Evolutionary conservation across 2,113 vertebrate genomes (phyloP), one percentile per base, ranked within the genome.

Genomic region (Chaenocephalus aceratus): DNA sequence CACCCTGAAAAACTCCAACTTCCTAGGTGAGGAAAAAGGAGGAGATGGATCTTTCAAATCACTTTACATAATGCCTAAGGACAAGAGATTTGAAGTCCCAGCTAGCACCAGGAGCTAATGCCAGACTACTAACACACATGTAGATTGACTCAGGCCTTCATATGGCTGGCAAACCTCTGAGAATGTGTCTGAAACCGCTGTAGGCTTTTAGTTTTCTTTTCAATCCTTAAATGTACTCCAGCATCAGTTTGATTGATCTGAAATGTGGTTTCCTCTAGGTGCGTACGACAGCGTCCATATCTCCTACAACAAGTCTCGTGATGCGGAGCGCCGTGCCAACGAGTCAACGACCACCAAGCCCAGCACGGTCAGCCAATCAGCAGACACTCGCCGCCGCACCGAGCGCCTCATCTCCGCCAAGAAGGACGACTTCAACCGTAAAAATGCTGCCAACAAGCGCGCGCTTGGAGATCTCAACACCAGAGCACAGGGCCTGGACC

Each of bases 1-100:
- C 1, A 10, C 96, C 60, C 96, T 99, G 21, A 99, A 98, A 89
- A 98, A 98, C 86, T 98, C 98, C 2, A 99, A 99, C 86, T 97
- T 99, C 89, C 87, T 98, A 0, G 98, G 98, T 99, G 84, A 95
- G 86, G 36, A 59, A n/a, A 21, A 16, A 1, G 41, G 10, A 26
- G 12, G 14, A 11, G 21, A 13, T 4, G 46, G 41, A 44, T 6
- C 18, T 3, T 41, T 41, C 36, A 41, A 6, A 41, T 8, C 36
- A 41, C 36, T 41, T 41, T 6, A 6, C 36, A 41, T 6, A 41
- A 41, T 41, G 36, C 36, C 36, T 41, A 7, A 41, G 5, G 36
- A 41, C 36, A 41, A 41, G 36, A 41, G 36, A 41, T 7, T 7
- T 41, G 36, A 41, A 41, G 36, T 41, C 36, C 36, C 36, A 41